A percentile compares a stretch with the other conserved stretches of the same genome.
phyloP scores from a whole-genome alignment of 2,797 vertebrate species.

The Spinus olivaceus region DNA sequence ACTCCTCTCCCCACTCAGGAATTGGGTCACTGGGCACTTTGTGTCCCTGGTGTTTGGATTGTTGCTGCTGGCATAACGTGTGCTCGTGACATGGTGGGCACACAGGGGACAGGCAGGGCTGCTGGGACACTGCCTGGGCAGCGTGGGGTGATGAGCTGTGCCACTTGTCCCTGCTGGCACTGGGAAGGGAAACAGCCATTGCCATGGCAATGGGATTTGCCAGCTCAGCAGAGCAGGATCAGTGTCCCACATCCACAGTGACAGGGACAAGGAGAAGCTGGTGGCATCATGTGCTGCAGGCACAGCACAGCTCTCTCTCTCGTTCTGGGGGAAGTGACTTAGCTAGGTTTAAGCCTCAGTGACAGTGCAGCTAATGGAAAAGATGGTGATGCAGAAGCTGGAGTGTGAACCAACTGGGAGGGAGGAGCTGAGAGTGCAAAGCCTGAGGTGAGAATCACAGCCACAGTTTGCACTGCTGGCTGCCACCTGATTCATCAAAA shows the following conservation, averaged over 20 bases:
- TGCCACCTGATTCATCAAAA: neutral
- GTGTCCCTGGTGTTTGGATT: neutral
- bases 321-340: neutral
- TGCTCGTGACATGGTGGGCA: neutral
- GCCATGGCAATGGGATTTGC: neutral
- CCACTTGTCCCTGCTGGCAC: neutral
- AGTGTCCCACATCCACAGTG: accelerated
- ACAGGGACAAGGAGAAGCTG: neutral
- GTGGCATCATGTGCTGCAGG: accelerated
- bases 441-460: neutral
- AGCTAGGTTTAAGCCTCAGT: neutral
- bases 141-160: accelerated
- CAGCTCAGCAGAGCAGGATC: neutral
- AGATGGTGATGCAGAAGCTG: neutral
- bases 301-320: neutral
- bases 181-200: neutral
- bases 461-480: neutral
- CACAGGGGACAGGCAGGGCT: neutral
- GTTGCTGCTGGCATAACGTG: neutral
- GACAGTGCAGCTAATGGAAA: neutral
- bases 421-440: neutral
- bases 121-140: neutral
- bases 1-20: neutral
- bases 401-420: neutral
- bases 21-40: constrained; percentile 9